Conservation (phyloP, 2,888 invertebrate species). For the Diloba caeruleocephala region DNA sequence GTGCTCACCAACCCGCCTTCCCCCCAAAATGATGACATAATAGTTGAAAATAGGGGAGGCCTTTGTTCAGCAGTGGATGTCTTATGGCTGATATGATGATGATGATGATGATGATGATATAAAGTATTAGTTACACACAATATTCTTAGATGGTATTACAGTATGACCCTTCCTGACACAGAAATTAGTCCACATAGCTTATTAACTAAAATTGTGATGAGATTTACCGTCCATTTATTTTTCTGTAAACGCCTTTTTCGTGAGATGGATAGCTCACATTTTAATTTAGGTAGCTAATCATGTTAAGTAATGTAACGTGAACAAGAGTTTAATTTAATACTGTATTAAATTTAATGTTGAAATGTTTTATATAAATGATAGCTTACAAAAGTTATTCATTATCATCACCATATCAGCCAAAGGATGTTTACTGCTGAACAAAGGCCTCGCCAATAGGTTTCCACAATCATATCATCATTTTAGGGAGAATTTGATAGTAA, state of each 20-base stretch:
- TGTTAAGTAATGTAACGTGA: conserved; percentile 4
- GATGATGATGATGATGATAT: neutral
- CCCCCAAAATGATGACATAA: too few relatives aligned
- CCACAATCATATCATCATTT: too few relatives aligned
- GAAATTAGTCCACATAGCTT: conserved; percentile 12
- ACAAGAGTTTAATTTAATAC: neutral
- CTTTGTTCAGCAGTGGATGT: too few relatives aligned
- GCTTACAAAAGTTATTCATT: neutral
- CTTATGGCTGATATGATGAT: too few relatives aligned
- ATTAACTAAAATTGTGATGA: conserved; percentile 20
- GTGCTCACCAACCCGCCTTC: too few relatives aligned
- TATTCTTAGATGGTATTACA: neutral
- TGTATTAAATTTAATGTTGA: neutral
- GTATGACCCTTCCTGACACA: conserved; percentile 1
- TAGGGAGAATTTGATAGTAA: too few relatives aligned
- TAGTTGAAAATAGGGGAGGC: too few relatives aligned
- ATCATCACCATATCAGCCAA: too few relatives aligned
- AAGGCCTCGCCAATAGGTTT: too few relatives aligned
- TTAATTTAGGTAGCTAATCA: conserved; percentile 22
- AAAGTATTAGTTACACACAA: neutral
- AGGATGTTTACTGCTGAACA: too few relatives aligned
- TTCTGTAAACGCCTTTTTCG: conserved; percentile 19
- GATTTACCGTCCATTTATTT: conserved; percentile 19
- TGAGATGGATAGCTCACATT: conserved; percentile 9
- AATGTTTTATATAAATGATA: neutral